A percentile compares a stretch with the other conserved stretches of the same genome.
Evolutionary conservation across 1,140 invertebrate genomes (phyloP).

Genomic region (Oryctes rhinoceros): DNA sequence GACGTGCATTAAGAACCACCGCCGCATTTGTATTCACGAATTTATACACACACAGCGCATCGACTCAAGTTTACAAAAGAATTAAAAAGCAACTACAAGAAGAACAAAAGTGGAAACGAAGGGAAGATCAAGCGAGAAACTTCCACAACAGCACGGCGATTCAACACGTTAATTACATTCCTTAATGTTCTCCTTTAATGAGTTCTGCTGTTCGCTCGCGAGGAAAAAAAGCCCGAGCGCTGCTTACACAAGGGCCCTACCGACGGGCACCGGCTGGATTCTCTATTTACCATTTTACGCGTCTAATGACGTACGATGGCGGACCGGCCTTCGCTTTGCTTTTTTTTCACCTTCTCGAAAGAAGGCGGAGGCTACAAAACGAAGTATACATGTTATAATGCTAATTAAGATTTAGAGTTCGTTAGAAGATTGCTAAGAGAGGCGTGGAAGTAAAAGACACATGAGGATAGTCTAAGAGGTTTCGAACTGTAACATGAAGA

Average conservation of each 20-base stretch:
- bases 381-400: neutral
- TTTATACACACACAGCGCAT: too few relatives aligned
- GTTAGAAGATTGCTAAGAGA: neutral
- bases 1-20: too few relatives aligned
- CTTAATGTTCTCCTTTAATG: constrained; percentile 19
- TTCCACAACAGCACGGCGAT: neutral
- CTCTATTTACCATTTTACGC: neutral
- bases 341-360: neutral
- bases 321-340: neutral
- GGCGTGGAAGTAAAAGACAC: neutral
- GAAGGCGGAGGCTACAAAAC: neutral
- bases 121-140: constrained; percentile 5
- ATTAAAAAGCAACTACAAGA: neutral
- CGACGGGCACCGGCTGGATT: neutral
- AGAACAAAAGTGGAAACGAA: neutral
- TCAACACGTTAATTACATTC: constrained; percentile 10
- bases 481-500: too few relatives aligned
- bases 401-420: neutral
- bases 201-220: neutral
- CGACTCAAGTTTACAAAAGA: too few relatives aligned
- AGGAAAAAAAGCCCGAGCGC: neutral
- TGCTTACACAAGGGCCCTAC: neutral
- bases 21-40: too few relatives aligned
- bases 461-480: too few relatives aligned
- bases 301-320: neutral